phyloP scores from a whole-genome alignment of 1,140 invertebrate species.

The Procambarus clarkii region DNA sequence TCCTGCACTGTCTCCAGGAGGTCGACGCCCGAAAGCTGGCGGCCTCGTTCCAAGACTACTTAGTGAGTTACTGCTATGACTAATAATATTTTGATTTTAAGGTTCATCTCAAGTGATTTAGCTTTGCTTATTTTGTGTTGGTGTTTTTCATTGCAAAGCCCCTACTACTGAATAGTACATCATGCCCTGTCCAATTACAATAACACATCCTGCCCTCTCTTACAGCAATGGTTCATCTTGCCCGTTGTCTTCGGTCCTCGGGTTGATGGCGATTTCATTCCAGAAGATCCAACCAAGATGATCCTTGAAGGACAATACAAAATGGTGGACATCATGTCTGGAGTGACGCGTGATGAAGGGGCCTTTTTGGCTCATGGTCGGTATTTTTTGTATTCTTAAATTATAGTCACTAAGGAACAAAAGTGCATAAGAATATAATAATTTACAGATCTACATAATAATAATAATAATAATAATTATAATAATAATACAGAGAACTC shows the following conservation, averaged over 20 bases:
- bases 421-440: too few species aligned
- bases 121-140: too few species aligned
- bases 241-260: not conserved
- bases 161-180: too few species aligned
- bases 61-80: not conserved
- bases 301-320: not conserved
- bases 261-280: conserved; percentile 36
- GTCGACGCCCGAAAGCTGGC: conserved; percentile 7
- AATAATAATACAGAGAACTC: too few species aligned
- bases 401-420: too few species aligned
- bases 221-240: not conserved
- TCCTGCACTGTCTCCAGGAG: conserved; percentile 16
- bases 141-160: too few species aligned
- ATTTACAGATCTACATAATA: too few species aligned
- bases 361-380: not conserved
- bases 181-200: too few species aligned
- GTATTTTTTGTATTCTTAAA: not conserved
- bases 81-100: too few species aligned
- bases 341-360: not conserved
- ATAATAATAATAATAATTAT: too few species aligned
- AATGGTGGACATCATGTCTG: conserved; percentile 5
- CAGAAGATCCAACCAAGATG: not conserved
- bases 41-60: not conserved
- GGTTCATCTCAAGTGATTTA: too few species aligned
- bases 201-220: not conserved